Evolutionary conservation across 2,113 vertebrate species (phyloP), one percentile per base, ranked within the genome.

Genomic region (Sylvietta virens): DNA sequence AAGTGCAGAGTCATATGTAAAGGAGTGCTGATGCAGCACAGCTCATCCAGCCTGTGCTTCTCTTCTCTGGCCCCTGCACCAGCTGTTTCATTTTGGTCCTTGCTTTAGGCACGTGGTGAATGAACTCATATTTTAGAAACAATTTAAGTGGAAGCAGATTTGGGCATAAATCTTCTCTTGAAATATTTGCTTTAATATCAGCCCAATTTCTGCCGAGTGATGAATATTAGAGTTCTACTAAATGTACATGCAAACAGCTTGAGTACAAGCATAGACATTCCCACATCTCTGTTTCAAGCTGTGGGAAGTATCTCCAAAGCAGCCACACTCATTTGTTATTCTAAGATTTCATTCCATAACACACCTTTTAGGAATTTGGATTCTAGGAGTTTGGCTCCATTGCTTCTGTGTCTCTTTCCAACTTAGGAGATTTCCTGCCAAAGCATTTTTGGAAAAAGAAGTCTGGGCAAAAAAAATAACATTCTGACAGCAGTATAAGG

Each of bases 231-330:
- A 87, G 70, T 92, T 94, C 66, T 87, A 61, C 88, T 94, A 89
- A 96, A 94, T 28, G 86, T 96, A 96, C 92, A 94, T 77, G 86
- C 83, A 95, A 97, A 97, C 95, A 97, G 92, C 95, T 96, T 96
- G 96, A 96, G 67, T 93, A 97, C 92, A 96, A 92, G 80, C 16
- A 1, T 76, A 94, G 82, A 87, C 91, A 66, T 97, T 95, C 96
- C 92, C 81, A 81, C 88, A 92, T 94, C 93, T 86, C 90, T 0
- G 7, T 73, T 93, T 96, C 92, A 95, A 86, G 88, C 95, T 96
- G 96, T 86, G 92, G 93, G 92, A 95, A 90, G 72, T 83, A 95
- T 95, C 90, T 95, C 93, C 65, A 93, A 93, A 93, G 90, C 82
- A 86, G 79, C 84, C 72, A 62, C 0, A 1, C 71, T 93, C 94